Percentiles rank a stretch among this genome's conserved stretches.
Conservation (phyloP, 2,888 invertebrate genomes). For the Amiota communis region DNA sequence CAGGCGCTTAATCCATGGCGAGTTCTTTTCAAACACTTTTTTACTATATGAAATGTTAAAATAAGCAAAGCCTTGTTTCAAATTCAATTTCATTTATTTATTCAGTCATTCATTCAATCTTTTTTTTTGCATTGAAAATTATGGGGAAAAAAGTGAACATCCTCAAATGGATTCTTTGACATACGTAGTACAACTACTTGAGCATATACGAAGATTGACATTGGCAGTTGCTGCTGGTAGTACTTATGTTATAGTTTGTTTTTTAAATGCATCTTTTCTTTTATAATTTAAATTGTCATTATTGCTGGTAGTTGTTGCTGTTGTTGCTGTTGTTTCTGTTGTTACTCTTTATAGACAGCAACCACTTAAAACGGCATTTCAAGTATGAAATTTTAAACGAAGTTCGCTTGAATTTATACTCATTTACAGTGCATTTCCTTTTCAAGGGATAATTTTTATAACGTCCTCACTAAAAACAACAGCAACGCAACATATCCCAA, state of each 20-base stretch:
- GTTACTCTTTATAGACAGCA: neutral
- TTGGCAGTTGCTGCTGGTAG: neutral
- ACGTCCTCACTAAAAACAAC: slow-evolving; percentile 7
- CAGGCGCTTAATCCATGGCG: slow-evolving; percentile 19
- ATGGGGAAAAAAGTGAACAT: neutral
- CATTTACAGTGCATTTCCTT: neutral
- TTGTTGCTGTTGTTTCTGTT: neutral
- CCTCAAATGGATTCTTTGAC: slow-evolving; percentile 1
- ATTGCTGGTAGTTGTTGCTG: neutral
- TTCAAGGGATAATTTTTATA: neutral
- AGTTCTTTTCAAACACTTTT: neutral
- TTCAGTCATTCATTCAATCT: neutral
- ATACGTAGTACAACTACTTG: slow-evolving; percentile 11
- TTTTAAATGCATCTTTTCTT: neutral
- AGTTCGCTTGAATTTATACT: neutral
- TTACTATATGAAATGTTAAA: slow-evolving; percentile 19
- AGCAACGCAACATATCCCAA: neutral
- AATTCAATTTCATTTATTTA: slow-evolving; percentile 3
- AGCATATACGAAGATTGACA: neutral
- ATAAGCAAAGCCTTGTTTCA: slow-evolving; percentile 18
- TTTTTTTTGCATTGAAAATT: neutral
- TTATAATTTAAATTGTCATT: neutral
- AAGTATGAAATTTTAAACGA: neutral
- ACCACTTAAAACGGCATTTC: slow-evolving; percentile 17
- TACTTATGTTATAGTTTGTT: neutral